Conservation (phyloP, 2,888 invertebrate genomes). For the Stictocephala bisonia region DNA sequence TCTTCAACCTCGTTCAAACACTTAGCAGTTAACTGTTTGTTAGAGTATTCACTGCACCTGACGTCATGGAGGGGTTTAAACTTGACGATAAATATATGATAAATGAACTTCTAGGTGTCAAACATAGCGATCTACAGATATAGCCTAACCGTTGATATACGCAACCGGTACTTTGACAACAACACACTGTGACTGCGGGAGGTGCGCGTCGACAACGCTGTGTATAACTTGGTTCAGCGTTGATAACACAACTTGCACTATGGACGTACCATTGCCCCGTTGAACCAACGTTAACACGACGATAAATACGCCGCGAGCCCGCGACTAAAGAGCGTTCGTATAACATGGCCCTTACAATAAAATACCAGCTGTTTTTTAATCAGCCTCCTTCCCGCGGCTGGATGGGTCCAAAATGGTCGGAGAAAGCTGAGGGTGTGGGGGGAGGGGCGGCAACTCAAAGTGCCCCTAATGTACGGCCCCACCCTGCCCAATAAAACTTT, state of each 20-base stretch:
- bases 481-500: slow-evolving; percentile 51
- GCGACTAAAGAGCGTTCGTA: no score
- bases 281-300: neutral
- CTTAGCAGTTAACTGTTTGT: no score
- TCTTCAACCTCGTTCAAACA: no score
- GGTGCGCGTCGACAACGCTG: slow-evolving; percentile 6
- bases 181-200: neutral
- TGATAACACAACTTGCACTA: neutral
- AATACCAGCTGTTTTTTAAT: no score
- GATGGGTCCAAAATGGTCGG: slow-evolving; percentile 18
- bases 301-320: no score
- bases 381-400: neutral
- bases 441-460: slow-evolving; percentile 39
- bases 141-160: no score
- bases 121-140: no score
- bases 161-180: neutral
- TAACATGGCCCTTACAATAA: neutral
- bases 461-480: slow-evolving; percentile 37
- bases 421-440: slow-evolving; percentile 21
- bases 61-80: no score
- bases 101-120: no score
- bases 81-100: no score
- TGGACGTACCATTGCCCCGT: neutral
- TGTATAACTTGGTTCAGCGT: slow-evolving; percentile 12
- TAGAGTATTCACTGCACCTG: no score